These are phyloP conservation scores for Ophthalmolycus amberensis DNA, from an alignment of 2,113 vertebrate genomes.

Conservation along the genomic window DNA sequence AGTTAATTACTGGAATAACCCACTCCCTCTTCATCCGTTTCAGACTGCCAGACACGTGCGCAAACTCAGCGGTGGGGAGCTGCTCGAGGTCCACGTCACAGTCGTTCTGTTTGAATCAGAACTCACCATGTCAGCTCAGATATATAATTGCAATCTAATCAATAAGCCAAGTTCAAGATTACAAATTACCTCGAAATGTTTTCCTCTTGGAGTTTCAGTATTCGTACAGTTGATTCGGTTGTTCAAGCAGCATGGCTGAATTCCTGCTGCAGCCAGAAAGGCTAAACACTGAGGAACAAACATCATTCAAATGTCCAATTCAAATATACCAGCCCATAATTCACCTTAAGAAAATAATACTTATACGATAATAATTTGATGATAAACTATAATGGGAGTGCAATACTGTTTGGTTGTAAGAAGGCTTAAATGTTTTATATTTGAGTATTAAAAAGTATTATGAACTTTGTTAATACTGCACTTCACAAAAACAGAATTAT, in stretches of 20 bases:
- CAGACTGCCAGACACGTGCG: slow-evolving; percentile 27
- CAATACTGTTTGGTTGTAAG: neutral
- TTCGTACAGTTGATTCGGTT: slow-evolving; percentile 9
- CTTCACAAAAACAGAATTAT: neutral
- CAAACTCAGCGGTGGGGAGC: slow-evolving; percentile 10
- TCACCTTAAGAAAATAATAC: neutral
- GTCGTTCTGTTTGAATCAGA: slow-evolving; percentile 28
- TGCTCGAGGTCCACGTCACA: neutral
- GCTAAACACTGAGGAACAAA: slow-evolving; percentile 29
- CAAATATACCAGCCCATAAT: neutral
- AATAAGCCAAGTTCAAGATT: neutral
- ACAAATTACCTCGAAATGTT: neutral
- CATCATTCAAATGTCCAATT: neutral
- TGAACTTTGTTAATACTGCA: neutral
- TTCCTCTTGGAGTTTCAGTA: neutral
- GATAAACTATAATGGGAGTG: neutral
- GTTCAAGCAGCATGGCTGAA: neutral
- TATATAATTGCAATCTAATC: neutral
- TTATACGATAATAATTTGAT: neutral
- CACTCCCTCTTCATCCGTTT: slow-evolving; percentile 72
- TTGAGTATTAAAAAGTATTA: neutral
- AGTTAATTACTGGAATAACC: slow-evolving; percentile 66
- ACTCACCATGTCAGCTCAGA: neutral
- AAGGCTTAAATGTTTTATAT: neutral
- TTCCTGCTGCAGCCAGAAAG: slow-evolving; percentile 13